Base-by-base conservation (phyloP, 2,797 vertebrate species). In the Myotis daubentonii region DNA sequence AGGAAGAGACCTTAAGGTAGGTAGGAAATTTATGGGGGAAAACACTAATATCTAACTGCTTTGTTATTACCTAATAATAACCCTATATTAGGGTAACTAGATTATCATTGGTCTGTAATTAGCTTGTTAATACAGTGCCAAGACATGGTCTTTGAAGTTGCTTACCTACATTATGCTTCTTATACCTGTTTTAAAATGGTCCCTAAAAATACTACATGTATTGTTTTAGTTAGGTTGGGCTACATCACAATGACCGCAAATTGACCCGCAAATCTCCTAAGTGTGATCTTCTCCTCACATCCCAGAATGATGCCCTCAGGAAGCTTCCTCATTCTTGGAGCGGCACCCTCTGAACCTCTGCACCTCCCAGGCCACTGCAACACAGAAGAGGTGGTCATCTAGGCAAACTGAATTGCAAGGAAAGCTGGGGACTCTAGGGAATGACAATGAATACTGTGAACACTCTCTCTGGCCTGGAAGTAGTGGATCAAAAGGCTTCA, bases 291-390 rank as follows among this genome's bases (percentile, higher is more conserved):
- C 38, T 23, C 44, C 5, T 83, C 33, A 9, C 16, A 81, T n/a
- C 25, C 13, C 75, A 62, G 13, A 72, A 44, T 55, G 65, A 55
- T 28, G 13, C 9, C 3, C 0, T 11, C 2, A 2, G 88, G 38
- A 96, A 83, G 19, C 25, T 62, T 80, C n/a, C 86, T 72, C 19
- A 3, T 6, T 1, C 57, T 36, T 74, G 5, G 8, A 57, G 30
- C 10, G 1, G 6, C 8, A 28, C 3, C 3, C 8, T 3, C 15
- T 62, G 36, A 16, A 78, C 6, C 5, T 2, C 3, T 47, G 41
- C 4, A 13, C 12, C 44, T 71, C 30, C 33, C 4, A 3, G 23
- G 41, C 23, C n/a, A 3, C 41, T 28, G 8, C 28, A 44, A 19
- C 36, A 53, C 10, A 4, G 5, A 28, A 70, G 30, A 62, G 36